Conservation (phyloP, 2,797 vertebrate species). For the Rousettus madagascariensis region DNA sequence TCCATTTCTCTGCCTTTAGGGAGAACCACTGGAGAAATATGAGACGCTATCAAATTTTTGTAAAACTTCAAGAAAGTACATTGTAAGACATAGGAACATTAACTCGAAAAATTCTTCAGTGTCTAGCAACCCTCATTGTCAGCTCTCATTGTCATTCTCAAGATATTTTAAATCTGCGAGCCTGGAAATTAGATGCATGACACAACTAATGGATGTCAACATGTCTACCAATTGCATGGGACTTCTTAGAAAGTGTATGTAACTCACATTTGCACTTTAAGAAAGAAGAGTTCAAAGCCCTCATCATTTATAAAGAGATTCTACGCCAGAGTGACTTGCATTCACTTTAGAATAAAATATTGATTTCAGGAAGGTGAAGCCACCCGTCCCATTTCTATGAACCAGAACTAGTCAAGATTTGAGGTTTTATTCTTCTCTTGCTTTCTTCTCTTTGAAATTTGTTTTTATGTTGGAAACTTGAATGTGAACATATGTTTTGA, state of each 20-base stretch:
- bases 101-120: not conserved
- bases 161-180: not conserved
- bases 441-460: constrained; percentile 41
- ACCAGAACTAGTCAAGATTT: not conserved
- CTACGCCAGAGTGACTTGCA: constrained; percentile 15
- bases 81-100: not conserved
- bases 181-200: not conserved
- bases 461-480: not conserved
- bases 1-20: not conserved
- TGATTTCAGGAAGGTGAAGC: not conserved
- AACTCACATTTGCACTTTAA: not conserved
- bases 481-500: constrained; percentile 2
- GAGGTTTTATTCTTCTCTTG: not conserved
- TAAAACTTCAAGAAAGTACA: constrained; percentile 16
- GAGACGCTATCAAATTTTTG: not conserved
- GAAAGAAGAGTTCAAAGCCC: not conserved
- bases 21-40: not conserved
- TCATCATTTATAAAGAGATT: not conserved
- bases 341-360: not conserved
- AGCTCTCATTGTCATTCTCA: not conserved
- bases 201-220: not conserved
- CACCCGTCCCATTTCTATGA: not conserved
- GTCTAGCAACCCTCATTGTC: not conserved
- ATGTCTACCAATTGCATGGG: not conserved
- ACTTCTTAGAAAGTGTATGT: not conserved